Conservation (phyloP, 2,797 vertebrate species). For the Lepilemur septentrionalis region DNA sequence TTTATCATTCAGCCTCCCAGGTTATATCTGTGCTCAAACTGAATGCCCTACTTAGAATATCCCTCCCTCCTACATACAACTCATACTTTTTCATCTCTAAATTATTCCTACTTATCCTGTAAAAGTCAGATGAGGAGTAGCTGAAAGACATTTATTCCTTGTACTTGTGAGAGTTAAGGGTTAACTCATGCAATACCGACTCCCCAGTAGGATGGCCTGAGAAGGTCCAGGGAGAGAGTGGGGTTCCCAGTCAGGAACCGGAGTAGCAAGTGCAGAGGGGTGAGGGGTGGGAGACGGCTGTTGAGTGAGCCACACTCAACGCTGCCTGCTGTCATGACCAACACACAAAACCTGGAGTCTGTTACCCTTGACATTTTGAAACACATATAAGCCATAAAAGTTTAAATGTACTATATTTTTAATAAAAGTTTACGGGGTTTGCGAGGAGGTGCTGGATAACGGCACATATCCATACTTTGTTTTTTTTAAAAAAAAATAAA, state of each 20-base stretch:
- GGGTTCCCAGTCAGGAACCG: neutral
- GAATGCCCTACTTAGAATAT: too few species aligned
- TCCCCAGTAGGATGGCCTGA: neutral
- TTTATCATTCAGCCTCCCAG: neutral
- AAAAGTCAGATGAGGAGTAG: neutral
- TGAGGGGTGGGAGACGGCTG: rapidly evolving
- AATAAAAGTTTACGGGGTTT: neutral
- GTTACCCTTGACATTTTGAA: neutral
- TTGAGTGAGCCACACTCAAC: neutral
- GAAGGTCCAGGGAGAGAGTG: neutral
- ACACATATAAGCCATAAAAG: neutral
- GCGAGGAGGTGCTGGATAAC: neutral
- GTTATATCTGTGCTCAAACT: neutral
- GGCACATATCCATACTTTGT: neutral
- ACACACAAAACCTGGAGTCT: neutral
- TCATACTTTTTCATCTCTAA: neutral
- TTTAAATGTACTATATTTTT: neutral
- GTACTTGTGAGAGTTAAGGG: neutral
- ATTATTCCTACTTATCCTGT: neutral
- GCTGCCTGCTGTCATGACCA: too few species aligned
- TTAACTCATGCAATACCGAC: neutral
- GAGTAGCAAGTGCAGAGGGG: neutral
- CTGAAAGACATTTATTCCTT: neutral
- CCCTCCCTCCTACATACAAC: too few species aligned
- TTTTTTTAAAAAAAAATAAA: neutral